Percentiles rank a stretch among this genome's conserved stretches.
Conservation (phyloP, 2,888 invertebrate species). For the Drosophila borborema region DNA sequence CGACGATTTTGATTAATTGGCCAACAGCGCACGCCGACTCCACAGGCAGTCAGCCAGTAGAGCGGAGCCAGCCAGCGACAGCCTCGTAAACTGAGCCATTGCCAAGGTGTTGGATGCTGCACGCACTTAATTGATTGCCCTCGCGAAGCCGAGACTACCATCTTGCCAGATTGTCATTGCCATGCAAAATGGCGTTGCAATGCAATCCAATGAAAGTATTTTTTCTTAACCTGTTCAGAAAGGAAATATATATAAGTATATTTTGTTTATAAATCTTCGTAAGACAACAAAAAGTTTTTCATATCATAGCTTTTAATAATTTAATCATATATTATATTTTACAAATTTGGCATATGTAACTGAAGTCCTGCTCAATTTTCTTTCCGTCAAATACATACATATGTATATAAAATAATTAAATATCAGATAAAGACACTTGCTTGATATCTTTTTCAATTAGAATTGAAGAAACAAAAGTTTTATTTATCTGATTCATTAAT, state of each 20-base stretch:
- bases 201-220: slow-evolving; percentile 8
- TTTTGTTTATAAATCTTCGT: no score
- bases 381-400: no score
- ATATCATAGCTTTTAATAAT: no score
- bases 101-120: slow-evolving; percentile 59
- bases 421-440: no score
- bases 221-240: not conserved
- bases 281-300: no score
- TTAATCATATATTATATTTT: no score
- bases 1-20: slow-evolving; percentile 85
- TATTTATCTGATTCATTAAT: no score
- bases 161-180: slow-evolving; percentile 31
- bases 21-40: slow-evolving; percentile 56
- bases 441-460: no score
- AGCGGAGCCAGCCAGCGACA: slow-evolving; percentile 9
- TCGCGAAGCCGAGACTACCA: slow-evolving; percentile 8
- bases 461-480: no score
- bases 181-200: slow-evolving; percentile 49
- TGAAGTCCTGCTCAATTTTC: no score
- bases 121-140: slow-evolving; percentile 45
- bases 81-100: slow-evolving; percentile 48
- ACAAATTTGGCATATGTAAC: no score
- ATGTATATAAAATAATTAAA: no score
- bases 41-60: slow-evolving; percentile 39
- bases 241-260: not conserved